These are phyloP conservation scores for Cettia cetti DNA, from an alignment of 2,113 vertebrate species.

Conservation along the genomic window DNA sequence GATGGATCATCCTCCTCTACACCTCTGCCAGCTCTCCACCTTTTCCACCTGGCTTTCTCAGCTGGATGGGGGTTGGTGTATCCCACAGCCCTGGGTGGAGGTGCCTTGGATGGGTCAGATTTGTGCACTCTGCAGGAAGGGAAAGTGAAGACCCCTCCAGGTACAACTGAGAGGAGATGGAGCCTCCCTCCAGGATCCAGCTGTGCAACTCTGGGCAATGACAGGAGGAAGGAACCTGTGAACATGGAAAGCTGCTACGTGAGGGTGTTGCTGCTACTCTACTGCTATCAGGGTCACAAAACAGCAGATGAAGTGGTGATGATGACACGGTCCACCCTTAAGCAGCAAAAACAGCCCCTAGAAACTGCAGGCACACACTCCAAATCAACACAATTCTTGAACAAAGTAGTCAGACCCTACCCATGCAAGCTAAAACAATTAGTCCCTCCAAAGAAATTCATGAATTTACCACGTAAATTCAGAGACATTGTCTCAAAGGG, in stretches of 20 bases:
- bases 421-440: background rate
- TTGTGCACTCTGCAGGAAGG: background rate
- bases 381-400: background rate
- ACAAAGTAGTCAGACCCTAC: background rate
- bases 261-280: background rate
- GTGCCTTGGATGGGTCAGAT: accelerated
- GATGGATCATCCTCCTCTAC: accelerated
- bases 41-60: background rate
- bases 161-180: accelerated
- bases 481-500: background rate
- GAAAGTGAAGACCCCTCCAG: background rate
- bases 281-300: background rate
- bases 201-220: background rate
- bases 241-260: background rate
- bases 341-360: background rate
- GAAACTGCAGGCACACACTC: background rate
- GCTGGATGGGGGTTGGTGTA: background rate
- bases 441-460: background rate
- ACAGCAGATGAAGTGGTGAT: background rate
- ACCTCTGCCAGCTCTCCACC: background rate
- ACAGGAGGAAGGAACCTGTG: background rate
- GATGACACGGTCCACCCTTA: background rate
- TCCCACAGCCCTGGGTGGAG: too few species aligned
- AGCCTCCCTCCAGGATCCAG: background rate
- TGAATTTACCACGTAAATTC: background rate